Evolutionary conservation across 2,113 vertebrate species (phyloP).

Genomic region (Maccullochella peelii): DNA sequence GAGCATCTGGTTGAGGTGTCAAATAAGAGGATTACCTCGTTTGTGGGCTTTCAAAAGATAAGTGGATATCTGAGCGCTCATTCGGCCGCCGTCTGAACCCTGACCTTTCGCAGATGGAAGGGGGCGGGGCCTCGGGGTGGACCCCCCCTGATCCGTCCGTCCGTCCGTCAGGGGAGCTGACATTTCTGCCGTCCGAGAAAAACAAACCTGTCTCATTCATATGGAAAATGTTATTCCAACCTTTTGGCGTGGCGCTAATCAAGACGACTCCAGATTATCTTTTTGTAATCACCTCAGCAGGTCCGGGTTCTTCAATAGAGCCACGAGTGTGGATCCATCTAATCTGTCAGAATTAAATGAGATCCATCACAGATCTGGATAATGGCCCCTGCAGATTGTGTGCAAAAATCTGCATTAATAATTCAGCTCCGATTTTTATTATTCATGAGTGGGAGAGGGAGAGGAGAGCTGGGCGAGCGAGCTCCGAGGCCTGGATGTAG

Average conservation of each 20-base stretch:
- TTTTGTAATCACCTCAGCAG: constrained; percentile 68
- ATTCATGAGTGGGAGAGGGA: constrained; percentile 71
- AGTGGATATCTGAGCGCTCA: constrained; percentile 64
- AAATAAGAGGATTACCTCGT: constrained; percentile 68
- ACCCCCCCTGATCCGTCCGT: background rate
- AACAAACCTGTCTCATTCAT: constrained; percentile 70
- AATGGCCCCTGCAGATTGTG: constrained; percentile 81
- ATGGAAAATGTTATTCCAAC: constrained; percentile 69
- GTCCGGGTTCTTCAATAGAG: constrained; percentile 34
- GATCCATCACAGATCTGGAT: constrained; percentile 78
- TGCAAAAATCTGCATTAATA: constrained; percentile 84
- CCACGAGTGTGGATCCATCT: constrained; percentile 69
- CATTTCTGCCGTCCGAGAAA: constrained; percentile 59
- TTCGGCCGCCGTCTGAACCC: constrained; percentile 44
- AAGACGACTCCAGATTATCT: constrained; percentile 69
- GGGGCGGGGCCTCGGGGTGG: background rate
- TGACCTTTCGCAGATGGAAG: constrained; percentile 59
- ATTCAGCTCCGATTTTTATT: constrained; percentile 77
- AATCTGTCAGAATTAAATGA: constrained; percentile 80
- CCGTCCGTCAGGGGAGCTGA: constrained; percentile 52
- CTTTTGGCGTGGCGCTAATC: constrained; percentile 67
- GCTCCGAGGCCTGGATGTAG: constrained; percentile 9
- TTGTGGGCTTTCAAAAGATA: constrained; percentile 69
- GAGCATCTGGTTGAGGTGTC: constrained; percentile 66
- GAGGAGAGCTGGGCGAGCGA: constrained; percentile 25